Conservation (phyloP, 2,797 vertebrate species). For the Danionella dracula region DNA sequence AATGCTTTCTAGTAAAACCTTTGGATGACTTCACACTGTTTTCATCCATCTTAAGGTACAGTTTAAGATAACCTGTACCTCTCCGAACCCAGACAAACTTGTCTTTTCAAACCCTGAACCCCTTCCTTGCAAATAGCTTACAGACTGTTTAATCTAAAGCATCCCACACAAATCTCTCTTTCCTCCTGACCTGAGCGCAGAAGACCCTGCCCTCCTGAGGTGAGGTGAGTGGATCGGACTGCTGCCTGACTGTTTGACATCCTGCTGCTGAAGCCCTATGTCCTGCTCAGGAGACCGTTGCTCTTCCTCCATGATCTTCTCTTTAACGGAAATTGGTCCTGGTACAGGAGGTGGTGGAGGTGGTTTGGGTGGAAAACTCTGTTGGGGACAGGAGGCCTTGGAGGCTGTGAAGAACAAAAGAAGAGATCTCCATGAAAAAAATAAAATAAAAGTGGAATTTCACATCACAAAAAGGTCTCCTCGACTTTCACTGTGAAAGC, state of each 20-base stretch:
- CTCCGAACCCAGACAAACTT: no score
- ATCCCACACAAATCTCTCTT: not conserved
- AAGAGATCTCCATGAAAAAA: not conserved
- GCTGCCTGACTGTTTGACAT: conserved; percentile 8
- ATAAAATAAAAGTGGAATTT: not conserved
- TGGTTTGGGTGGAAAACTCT: not conserved
- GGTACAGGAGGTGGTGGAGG: conserved; percentile 31
- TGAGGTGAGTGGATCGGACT: conserved; percentile 25
- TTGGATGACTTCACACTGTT: no score
- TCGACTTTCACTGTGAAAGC: no score
- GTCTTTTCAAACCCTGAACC: no score
- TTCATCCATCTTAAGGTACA: no score
- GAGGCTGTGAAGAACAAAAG: not conserved
- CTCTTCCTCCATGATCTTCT: conserved; percentile 39
- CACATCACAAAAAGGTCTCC: not conserved
- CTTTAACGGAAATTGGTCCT: not conserved
- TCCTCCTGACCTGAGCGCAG: conserved; percentile 38
- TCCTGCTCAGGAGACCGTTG: not conserved
- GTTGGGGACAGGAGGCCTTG: conserved; percentile 4
- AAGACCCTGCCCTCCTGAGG: conserved; percentile 8
- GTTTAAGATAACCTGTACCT: no score
- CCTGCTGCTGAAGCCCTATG: conserved; percentile 3
- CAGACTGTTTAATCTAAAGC: no score
- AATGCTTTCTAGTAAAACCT: no score
- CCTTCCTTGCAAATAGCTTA: no score